phyloP scores from a whole-genome alignment of 2,797 vertebrate genomes.

The Fringilla coelebs region DNA sequence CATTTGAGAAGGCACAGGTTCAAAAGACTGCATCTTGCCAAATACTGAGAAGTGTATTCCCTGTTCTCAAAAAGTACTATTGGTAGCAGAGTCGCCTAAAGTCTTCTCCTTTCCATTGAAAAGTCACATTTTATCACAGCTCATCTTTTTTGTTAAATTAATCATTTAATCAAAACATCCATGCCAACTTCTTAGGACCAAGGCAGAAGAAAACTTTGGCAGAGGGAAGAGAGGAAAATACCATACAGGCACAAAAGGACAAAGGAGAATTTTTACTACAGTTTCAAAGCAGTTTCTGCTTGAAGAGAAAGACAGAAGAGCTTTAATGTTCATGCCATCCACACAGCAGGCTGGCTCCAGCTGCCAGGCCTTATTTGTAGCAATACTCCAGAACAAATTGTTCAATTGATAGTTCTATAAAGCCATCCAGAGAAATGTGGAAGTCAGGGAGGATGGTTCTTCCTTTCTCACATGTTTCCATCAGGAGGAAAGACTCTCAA shows the following conservation, averaged over 20 bases:
- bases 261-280: not conserved
- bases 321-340: not conserved
- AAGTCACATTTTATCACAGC: not conserved
- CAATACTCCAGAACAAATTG: conserved; percentile 13
- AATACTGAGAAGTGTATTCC: not conserved
- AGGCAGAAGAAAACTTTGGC: not conserved
- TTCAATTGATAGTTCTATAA: not conserved
- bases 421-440: not conserved
- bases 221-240: not conserved
- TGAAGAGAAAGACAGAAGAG: not conserved
- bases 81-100: not conserved
- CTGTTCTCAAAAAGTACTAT: not conserved
- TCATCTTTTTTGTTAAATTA: not conserved
- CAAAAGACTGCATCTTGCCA: not conserved
- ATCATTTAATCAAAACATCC: not conserved
- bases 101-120: not conserved
- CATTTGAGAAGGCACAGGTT: not conserved
- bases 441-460: not conserved
- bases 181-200: not conserved
- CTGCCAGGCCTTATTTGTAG: conserved; percentile 27
- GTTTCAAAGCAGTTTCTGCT: not conserved
- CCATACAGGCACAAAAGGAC: not conserved
- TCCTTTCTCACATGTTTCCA: not conserved
- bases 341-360: conserved; percentile 3
- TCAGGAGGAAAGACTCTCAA: not conserved